phyloP scores from a whole-genome alignment of 2,888 invertebrate species.

The Muschampia plurimacula region DNA sequence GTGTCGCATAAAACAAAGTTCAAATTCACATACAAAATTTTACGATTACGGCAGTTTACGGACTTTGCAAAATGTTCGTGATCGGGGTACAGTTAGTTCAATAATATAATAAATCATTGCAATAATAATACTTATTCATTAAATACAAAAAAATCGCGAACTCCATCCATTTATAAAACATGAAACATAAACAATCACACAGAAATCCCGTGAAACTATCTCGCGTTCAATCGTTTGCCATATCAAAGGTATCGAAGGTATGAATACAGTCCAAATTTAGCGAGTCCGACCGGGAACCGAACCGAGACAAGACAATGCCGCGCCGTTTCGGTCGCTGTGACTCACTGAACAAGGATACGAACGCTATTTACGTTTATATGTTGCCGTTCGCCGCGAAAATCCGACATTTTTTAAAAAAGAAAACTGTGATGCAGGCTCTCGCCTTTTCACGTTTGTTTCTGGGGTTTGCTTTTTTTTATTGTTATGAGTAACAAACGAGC shows the following conservation, averaged over 20 bases:
- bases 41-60: too few species aligned
- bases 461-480: too few species aligned
- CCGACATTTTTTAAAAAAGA: background rate
- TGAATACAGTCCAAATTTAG: slow-evolving; percentile 47
- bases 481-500: too few species aligned
- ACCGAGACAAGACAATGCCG: slow-evolving; percentile 49
- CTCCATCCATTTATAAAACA: background rate
- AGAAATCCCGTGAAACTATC: background rate
- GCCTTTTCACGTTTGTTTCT: background rate
- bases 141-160: background rate
- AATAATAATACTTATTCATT: too few species aligned
- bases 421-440: too few species aligned
- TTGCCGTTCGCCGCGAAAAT: slow-evolving; percentile 25
- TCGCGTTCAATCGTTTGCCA: slow-evolving; percentile 9
- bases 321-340: slow-evolving; percentile 52
- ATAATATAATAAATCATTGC: too few species aligned
- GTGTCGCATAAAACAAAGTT: too few species aligned
- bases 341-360: slow-evolving; percentile 47
- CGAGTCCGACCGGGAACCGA: slow-evolving; percentile 47
- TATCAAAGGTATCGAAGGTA: slow-evolving; percentile 40
- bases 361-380: slow-evolving; percentile 53
- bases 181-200: background rate
- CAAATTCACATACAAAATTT: too few species aligned
- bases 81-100: too few species aligned
- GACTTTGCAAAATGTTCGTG: too few species aligned